Evolutionary conservation across 2,113 vertebrate species (phyloP), one percentile per base, ranked within the genome.

Genomic region (Rhizomys pruinosus): DNA sequence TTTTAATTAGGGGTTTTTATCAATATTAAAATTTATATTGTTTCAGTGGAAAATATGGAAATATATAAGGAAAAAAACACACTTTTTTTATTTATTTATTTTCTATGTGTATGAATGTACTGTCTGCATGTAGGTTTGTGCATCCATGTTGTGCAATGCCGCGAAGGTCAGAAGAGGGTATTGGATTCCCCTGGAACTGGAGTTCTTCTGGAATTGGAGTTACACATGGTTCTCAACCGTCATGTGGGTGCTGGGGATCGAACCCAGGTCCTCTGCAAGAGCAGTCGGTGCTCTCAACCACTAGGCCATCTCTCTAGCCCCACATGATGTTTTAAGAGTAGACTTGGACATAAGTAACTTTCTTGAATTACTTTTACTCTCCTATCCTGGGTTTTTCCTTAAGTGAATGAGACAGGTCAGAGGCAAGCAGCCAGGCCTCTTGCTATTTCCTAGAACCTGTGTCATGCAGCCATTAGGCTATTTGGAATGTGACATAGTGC

Each of bases 1-100:
- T 92, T 72, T 91, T 68, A 87, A 57, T 78, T 64, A 66, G 72
- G 44, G 12, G 17, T 55, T 80, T 90, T 88, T 85, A 29, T 85
- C 47, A 69, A 73, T 55, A 52, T 52, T 52, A 52, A 90, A 91
- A 85, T 69, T 76, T 19, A 84, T 94, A 57, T 63, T 89, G 69
- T 76, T 59, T 84, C 4, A 74, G 8, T 72, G 55, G 39, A 47
- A 93, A 86, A 68, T 57, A 69, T 39, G 37, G 44, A 86, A 77
- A 63, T 47, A 47, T 29, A 17, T 61, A 76, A 94, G 44, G 63
- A 72, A 77, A 6, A 23, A 89, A 77, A 63, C 2, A 52, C 2
- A 7, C n/a, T n/a, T n/a, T n/a, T n/a, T n/a, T n/a, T n/a, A n/a
- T n/a, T n/a, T n/a, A n/a, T n/a, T n/a, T n/a, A n/a, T n/a, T n/a